These are phyloP conservation scores for Clinocottus analis DNA, from an alignment of 2,113 vertebrate species.

Conservation along the genomic window DNA sequence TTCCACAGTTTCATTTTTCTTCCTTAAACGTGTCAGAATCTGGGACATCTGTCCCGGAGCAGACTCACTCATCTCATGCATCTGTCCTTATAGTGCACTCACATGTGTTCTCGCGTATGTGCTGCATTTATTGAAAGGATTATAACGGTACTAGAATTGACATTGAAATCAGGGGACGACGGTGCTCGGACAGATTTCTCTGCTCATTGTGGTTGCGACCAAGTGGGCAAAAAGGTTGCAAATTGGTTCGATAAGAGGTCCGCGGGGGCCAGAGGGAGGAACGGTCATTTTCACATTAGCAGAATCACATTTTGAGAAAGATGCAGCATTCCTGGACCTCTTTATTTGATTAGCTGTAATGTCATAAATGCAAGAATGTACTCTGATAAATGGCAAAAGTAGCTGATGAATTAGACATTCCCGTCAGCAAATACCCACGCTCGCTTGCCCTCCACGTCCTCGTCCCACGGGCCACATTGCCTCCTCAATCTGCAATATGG, in stretches of 20 bases:
- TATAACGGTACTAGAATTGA: slow-evolving; percentile 35
- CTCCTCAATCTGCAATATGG: slow-evolving; percentile 80
- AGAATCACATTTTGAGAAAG: slow-evolving; percentile 81
- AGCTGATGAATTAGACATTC: slow-evolving; percentile 80
- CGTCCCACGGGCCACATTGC: slow-evolving; percentile 76
- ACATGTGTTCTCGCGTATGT: slow-evolving; percentile 58
- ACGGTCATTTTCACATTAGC: slow-evolving; percentile 76
- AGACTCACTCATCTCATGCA: slow-evolving; percentile 39
- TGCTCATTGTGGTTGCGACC: neutral
- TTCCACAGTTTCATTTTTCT: slow-evolving; percentile 47
- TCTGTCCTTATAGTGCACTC: slow-evolving; percentile 40
- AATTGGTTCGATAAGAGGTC: slow-evolving; percentile 32
- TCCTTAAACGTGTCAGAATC: slow-evolving; percentile 62
- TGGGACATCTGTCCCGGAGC: slow-evolving; percentile 56
- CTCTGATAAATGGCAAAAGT: slow-evolving; percentile 81
- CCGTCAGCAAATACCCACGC: slow-evolving; percentile 82
- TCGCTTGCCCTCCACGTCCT: slow-evolving; percentile 49
- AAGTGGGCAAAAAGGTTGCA: slow-evolving; percentile 34
- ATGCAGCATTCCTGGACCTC: slow-evolving; percentile 77
- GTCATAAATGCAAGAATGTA: slow-evolving; percentile 86
- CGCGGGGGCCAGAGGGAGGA: slow-evolving; percentile 27
- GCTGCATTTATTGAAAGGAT: slow-evolving; percentile 50
- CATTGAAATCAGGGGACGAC: slow-evolving; percentile 24
- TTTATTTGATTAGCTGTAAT: slow-evolving; percentile 84
- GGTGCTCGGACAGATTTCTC: slow-evolving; percentile 22